Evolutionary conservation across 2,797 vertebrate species (phyloP).

Genomic region (Buphagus erythrorhynchus): DNA sequence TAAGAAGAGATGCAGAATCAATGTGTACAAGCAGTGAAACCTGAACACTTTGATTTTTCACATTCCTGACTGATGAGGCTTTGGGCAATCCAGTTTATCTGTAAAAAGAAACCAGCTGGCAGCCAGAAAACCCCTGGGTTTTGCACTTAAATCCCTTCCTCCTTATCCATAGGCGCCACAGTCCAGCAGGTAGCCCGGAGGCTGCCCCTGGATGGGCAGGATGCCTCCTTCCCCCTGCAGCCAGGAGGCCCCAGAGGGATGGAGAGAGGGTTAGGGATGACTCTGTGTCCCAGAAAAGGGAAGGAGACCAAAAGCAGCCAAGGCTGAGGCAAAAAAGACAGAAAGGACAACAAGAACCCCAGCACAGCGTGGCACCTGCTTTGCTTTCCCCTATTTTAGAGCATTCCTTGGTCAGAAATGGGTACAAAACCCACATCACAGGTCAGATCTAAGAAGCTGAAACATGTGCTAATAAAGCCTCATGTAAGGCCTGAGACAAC

Average conservation of each 20-base stretch:
- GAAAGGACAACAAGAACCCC: neutral
- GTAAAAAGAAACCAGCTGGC: neutral
- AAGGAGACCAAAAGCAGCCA: neutral
- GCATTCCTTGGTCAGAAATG: neutral
- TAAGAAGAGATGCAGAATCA: neutral
- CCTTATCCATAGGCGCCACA: neutral
- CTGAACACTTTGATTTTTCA: neutral
- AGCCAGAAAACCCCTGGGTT: neutral
- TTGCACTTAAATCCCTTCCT: neutral
- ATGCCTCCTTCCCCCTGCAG: neutral
- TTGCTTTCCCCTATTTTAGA: neutral
- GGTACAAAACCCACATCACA: neutral
- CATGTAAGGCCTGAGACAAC: neutral
- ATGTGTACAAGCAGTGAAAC: neutral
- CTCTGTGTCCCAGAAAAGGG: fast-evolving
- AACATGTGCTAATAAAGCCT: too few relatives aligned
- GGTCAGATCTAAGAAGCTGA: neutral
- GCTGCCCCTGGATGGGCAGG: neutral
- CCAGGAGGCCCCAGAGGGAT: fast-evolving
- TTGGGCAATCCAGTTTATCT: neutral
- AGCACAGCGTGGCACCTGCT: fast-evolving
- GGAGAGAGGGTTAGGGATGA: neutral
- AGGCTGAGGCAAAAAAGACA: neutral
- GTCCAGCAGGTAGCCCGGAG: neutral
- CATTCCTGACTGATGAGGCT: neutral